Base-by-base conservation (phyloP, 2,888 invertebrate species). In the Apotomis turbidana region DNA sequence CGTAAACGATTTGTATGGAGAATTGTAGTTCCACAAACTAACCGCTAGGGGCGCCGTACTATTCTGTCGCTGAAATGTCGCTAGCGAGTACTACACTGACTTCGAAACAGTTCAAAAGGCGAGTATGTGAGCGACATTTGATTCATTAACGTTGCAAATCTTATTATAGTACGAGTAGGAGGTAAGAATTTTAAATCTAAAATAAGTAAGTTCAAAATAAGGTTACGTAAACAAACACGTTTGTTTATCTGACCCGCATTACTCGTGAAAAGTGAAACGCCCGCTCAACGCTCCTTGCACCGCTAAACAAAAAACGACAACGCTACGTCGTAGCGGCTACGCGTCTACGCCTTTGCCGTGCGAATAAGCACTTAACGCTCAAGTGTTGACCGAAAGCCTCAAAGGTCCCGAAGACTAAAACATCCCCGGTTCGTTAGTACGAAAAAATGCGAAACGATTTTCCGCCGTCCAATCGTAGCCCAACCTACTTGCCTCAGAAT, bases 401-500 rank as follows among this genome's bases (percentile, higher is more conserved):
- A 87, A 90, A 88, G 88, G 87, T 85, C 83, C 41, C 87, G 80
- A 88, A 88, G 89, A 87, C 90, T 85, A 90, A 49, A 90, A 90
- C 89, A 90, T 86, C 83, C 78, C 82, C 86, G 89, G 87, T 90
- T 91, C 90, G 91, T 91, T 91, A 90, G 90, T 80, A 80, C 83
- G 85, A 81, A 87, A 89, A 90, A 88, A 77, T 76, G 81, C 81
- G 81, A 76, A 82, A 80, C 87, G 84, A 84, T 86, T 80, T 83
- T 79, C 76, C 76, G 80, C 85, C 84, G 83, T 80, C 88, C 89
- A 88, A 90, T 90, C 89, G 85, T 79, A 81, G 87, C 88, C 87
- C 91, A 90, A 88, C 90, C 90, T 90, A 91, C 92, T 92, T 93
- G 91, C 90, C 85, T 90, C 90, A 88, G 89, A 93, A 93, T 90